phyloP scores from a whole-genome alignment of 1,140 invertebrate species.

The Aplysia californica region DNA sequence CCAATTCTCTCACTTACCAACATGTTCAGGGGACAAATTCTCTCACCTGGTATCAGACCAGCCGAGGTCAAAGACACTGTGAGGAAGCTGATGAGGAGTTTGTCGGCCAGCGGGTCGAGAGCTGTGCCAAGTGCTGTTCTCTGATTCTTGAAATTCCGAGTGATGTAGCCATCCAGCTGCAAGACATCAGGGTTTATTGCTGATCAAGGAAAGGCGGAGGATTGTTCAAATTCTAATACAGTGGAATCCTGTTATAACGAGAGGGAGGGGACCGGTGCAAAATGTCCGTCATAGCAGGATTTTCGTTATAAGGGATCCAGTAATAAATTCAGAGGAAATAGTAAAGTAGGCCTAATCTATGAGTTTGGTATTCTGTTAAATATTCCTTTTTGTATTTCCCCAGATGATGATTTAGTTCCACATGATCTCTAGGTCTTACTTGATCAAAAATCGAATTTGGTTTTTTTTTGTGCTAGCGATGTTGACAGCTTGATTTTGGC shows the following conservation, averaged over 20 bases:
- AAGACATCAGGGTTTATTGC: constrained; percentile 35
- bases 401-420: no score
- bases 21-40: no score
- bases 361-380: no score
- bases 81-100: constrained; percentile 89
- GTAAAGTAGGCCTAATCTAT: neutral
- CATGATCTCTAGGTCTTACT: no score
- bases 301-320: neutral
- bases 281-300: neutral
- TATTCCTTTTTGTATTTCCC: no score
- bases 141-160: constrained; percentile 90
- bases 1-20: no score
- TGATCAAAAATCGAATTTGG: no score
- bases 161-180: constrained; percentile 96
- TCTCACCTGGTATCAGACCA: constrained; percentile 81
- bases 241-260: neutral
- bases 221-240: neutral
- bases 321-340: neutral
- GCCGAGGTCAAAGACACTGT: constrained; percentile 88
- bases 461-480: no score
- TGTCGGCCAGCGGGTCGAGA: constrained; percentile 98
- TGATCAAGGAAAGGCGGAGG: neutral
- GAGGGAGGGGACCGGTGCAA: neutral
- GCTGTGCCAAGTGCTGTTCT: constrained; percentile 93
- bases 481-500: no score